Base-by-base conservation (phyloP, 2,797 vertebrate genomes). In the Cryptoblepharus egeriae region DNA sequence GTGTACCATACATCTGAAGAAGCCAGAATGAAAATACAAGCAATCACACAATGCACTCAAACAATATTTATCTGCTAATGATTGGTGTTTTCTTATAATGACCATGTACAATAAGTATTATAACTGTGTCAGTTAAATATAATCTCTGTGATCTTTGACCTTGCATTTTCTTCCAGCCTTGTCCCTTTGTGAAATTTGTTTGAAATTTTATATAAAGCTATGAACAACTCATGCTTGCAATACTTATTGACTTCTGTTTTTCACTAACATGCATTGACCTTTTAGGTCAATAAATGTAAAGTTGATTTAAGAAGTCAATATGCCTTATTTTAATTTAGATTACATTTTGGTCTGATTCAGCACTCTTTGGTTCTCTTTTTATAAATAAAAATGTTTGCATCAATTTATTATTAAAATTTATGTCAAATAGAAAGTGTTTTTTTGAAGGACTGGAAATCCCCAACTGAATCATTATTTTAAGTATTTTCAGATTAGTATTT, bases 301-400 rank as follows among this genome's bases (percentile, higher is more conserved):
- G 86, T 92, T 95, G 92, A 94, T 87, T 94, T 94, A 94, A 93
- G 82, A 93, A 94, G 91, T 92, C 94, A 93, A 93, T 95, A 94
- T 85, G 82, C 90, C 92, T 94, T 92, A 93, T 94, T 95, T 95
- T 92, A 91, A 88, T 92, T 95, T 92, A 94, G 86, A 93, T 93
- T 89, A 94, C 93, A 82, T 90, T 92, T 92, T 83, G 81, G 84
- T 90, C 92, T 94, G 91, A 93, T 91, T 91, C 90, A 91, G 87
- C 85, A 89, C 61, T 90, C 77, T 61, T 84, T 90, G n/a, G 79
- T 89, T 92, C 70, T 78, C 63, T 85, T 92, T 90, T 89, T 92
- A 80, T 86, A 89, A 32, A 78, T 83, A 77, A 68, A 77, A 89
- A 91, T 88, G 78, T 65, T 83, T 63, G 57, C 77, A 76, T 72